phyloP scores from a whole-genome alignment of 2,797 vertebrate species.

The Esox masquinongy region DNA sequence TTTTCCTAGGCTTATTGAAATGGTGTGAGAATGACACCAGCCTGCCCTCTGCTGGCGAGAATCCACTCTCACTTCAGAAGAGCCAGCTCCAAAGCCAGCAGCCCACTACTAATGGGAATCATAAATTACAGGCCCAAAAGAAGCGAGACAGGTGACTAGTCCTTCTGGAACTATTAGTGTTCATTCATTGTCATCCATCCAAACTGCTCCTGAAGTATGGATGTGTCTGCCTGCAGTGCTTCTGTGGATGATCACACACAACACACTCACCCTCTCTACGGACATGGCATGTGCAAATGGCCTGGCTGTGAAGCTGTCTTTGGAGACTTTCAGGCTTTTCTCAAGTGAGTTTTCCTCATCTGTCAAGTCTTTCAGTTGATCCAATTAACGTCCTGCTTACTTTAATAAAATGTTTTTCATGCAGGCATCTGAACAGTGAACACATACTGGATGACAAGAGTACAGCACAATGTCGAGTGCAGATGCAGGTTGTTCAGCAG shows the following conservation, averaged over 20 bases:
- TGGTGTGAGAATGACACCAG: slow-evolving; percentile 63
- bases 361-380: background rate
- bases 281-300: slow-evolving; percentile 98
- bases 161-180: background rate
- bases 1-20: slow-evolving; percentile 24
- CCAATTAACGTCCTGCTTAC: background rate
- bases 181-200: background rate
- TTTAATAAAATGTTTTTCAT: slow-evolving; percentile 47
- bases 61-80: slow-evolving; percentile 77
- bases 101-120: slow-evolving; percentile 86
- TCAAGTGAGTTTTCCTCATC: slow-evolving; percentile 85
- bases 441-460: slow-evolving; percentile 98
- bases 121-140: slow-evolving; percentile 56
- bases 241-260: slow-evolving; percentile 84
- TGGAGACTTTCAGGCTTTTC: slow-evolving; percentile 94
- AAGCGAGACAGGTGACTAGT: slow-evolving; percentile 70
- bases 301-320: slow-evolving; percentile 95
- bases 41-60: slow-evolving; percentile 52
- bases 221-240: slow-evolving; percentile 66
- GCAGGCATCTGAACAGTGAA: slow-evolving; percentile 97
- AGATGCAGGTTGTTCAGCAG: slow-evolving; percentile 99
- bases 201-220: slow-evolving; percentile 12
- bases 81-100: slow-evolving; percentile 81
- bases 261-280: slow-evolving; percentile 90
- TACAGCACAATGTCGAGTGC: slow-evolving; percentile 97